Evolutionary conservation across 2,113 vertebrate species (phyloP).

Genomic region (Tylochromis polylepis): DNA sequence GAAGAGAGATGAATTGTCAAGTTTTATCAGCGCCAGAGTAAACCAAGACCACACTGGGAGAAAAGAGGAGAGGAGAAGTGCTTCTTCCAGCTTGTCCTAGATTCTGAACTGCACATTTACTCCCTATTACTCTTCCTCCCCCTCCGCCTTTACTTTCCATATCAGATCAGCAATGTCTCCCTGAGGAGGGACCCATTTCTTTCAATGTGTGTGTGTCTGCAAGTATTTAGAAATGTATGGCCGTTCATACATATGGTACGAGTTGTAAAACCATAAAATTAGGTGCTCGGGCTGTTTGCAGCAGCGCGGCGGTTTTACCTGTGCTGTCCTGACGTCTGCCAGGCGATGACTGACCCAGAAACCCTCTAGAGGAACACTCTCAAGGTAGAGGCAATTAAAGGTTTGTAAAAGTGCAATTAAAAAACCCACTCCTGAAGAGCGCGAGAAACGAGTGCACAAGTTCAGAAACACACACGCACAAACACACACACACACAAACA

Average conservation of each 20-base stretch:
- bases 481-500: not conserved
- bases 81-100: slow-evolving; percentile 21
- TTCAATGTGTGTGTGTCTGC: not conserved
- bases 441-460: not conserved
- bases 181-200: not conserved
- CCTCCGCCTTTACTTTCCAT: not conserved
- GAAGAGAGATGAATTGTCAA: not conserved
- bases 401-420: slow-evolving; percentile 50
- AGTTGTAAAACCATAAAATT: not conserved
- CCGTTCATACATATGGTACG: not conserved
- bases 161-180: slow-evolving; percentile 10
- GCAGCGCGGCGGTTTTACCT: not conserved
- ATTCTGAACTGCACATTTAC: slow-evolving; percentile 20
- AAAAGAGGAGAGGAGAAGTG: not conserved
- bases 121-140: slow-evolving; percentile 11
- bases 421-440: slow-evolving; percentile 1
- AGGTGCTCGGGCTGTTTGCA: slow-evolving; percentile 7
- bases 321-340: slow-evolving; percentile 20
- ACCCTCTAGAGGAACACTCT: slow-evolving; percentile 5
- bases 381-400: slow-evolving; percentile 39
- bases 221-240: not conserved
- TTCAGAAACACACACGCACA: not conserved
- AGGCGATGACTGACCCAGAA: not conserved
- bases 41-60: slow-evolving; percentile 11
- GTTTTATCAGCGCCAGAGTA: slow-evolving; percentile 17